Evolutionary conservation across 2,888 invertebrate species (phyloP), one percentile per base, ranked within the genome.

Genomic region (Marronus borbonicus): DNA sequence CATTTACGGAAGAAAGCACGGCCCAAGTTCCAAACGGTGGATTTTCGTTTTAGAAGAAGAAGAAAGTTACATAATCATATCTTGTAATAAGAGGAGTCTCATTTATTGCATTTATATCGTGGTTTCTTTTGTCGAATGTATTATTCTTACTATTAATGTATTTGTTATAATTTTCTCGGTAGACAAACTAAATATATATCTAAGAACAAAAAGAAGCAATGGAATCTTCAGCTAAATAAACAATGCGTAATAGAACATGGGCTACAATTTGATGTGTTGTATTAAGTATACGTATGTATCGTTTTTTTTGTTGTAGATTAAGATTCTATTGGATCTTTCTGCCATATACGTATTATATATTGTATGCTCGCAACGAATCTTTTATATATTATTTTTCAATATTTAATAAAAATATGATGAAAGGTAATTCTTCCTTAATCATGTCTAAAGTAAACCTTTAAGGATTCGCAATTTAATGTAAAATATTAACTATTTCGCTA

Each of bases 1-100:
- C 84, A 14, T 87, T 88, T 80, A 82, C 85, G 69, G 82, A 85
- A 5, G 80, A 82, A 28, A 76, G 83, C 10, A 76, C 83, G 14
- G 79, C 83, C 72, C 79, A 82, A 68, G 82, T 86, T 82, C 87
- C 87, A 78, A 86, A 85, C 76, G 87, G 87, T 78, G 86, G 87
- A 66, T 87, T 87, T 76, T 83, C 84, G 4, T 87, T 87, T 80
- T 86, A 84, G 24, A 24, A 24, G 2, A 84, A 31, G 12, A 44
- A 3, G 14, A 50, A 31, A 52, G 17, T 20, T 66, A 44, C 12
- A 66, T 3, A 1, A 44, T 66, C 2, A 20, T 66, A 17, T 66
- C 49, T 44, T 36, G 31, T 36, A 36, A 44, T 44, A 5, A 49
- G 24, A 49, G 4, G n/a, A 31, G 36, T 12, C 49, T 20, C 44